Percentiles rank a stretch among this genome's conserved stretches.
phyloP scores from a whole-genome alignment of 2,888 invertebrate species.

The Ctena decussata region DNA sequence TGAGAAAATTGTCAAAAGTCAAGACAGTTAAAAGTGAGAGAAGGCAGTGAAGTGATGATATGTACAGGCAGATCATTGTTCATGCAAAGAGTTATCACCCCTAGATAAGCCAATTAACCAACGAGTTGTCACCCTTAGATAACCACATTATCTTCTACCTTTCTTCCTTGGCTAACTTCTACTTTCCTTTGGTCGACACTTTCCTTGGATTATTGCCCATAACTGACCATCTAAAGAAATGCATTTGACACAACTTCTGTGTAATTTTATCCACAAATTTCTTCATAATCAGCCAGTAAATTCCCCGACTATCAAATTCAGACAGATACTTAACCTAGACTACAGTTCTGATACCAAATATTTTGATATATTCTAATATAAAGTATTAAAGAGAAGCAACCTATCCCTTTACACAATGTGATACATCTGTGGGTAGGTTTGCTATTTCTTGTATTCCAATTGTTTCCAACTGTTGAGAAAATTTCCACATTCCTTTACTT shows the following conservation, averaged over 20 bases:
- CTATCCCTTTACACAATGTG: too few relatives aligned
- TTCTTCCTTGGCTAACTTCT: not conserved
- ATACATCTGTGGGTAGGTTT: too few relatives aligned
- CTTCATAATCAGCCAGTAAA: too few relatives aligned
- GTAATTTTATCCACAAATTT: not conserved
- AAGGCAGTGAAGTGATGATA: not conserved
- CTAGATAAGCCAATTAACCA: not conserved
- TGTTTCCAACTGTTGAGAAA: not conserved
- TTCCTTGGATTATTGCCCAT: too few relatives aligned
- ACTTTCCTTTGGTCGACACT: not conserved
- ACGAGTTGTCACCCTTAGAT: not conserved
- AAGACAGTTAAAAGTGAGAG: not conserved
- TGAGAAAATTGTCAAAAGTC: not conserved
- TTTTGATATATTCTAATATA: not conserved
- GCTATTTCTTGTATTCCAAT: too few relatives aligned
- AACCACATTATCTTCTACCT: not conserved
- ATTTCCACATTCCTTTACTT: not conserved
- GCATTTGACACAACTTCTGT: not conserved
- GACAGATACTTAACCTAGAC: too few relatives aligned
- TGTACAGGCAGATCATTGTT: constrained; percentile 2
- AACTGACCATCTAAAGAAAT: not conserved
- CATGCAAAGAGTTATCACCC: not conserved
- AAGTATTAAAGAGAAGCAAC: not conserved
- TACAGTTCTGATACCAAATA: too few relatives aligned
- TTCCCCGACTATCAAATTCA: too few relatives aligned